Base-by-base conservation (phyloP, 1,140 invertebrate species). In the Teleopsis dalmanni region DNA sequence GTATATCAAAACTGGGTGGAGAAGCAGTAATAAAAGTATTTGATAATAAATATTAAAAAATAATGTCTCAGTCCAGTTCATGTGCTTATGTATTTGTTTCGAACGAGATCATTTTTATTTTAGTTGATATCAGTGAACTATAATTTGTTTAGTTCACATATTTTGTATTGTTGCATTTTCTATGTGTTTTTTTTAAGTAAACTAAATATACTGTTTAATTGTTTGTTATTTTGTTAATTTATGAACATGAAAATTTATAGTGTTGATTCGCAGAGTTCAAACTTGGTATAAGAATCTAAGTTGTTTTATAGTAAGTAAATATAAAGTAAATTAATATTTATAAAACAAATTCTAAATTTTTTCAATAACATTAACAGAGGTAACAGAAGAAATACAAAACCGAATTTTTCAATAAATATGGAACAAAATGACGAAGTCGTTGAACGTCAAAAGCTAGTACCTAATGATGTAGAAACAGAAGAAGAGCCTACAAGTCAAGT, bases 361-460 rank as follows among this genome's bases (percentile, higher is more conserved):
- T n/a, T n/a, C n/a, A n/a, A n/a, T n/a, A n/a, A 4, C 2, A 22
- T 13, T 22, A n/a, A n/a, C 21, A 38, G 5, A 22, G 21, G n/a
- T 9, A 38, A 22, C 21, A 38, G 21, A 4, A 7, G 4, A 18
- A 38, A 38, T 7, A 4, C n/a, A 33, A 16, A 31, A 29, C 16
- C 19, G 7, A 18, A 6, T 36, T 25, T n/a, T n/a, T 33, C 4
- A 16, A 7, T 29, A 3, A 53, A 42, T 27, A 69, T 69, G 65
- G 65, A 69, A 52, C 59, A 59, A n/a, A 68, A 68, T 44, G 65
- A 68, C 54, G 65, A 69, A 50, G 61, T 69, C 23, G 65, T 69
- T 8, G 65, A 69, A 37, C 57, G 65, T 13, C 65, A 69, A 33
- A 69, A 69, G 35, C 57, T 69, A 11, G 65, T 69, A 46, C 58